A percentile compares a stretch with the other conserved stretches of the same genome.
Evolutionary conservation across 2,797 vertebrate species (phyloP).

Genomic region (Chrysocyon brachyurus): DNA sequence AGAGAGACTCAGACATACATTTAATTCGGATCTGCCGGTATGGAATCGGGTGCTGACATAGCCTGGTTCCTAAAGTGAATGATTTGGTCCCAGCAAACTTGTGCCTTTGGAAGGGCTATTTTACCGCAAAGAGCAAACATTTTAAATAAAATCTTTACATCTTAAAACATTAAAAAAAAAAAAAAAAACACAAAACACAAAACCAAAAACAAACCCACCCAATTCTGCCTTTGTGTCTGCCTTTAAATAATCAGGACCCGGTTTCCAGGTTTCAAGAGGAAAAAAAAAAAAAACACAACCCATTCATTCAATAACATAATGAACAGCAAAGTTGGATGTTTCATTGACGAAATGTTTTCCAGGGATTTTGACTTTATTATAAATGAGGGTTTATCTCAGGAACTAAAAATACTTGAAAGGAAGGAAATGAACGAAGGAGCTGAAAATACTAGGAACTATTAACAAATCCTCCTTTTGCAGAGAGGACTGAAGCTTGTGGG

Average conservation of each 20-base stretch:
- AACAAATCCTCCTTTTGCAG: slow-evolving; percentile 55
- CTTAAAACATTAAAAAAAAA: slow-evolving; percentile 44
- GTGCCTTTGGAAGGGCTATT: neutral
- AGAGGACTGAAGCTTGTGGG: neutral
- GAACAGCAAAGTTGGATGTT: slow-evolving; percentile 84
- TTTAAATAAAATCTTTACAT: slow-evolving; percentile 43
- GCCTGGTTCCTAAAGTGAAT: neutral
- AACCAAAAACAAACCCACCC: neutral
- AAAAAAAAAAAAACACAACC: slow-evolving; percentile 80
- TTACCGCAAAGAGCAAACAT: neutral
- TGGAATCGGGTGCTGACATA: neutral
- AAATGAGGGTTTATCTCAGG: slow-evolving; percentile 85
- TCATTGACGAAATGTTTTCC: slow-evolving; percentile 87
- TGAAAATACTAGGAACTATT: slow-evolving; percentile 86
- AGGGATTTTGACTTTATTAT: slow-evolving; percentile 81
- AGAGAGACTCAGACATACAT: slow-evolving; percentile 68
- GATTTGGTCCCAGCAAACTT: neutral
- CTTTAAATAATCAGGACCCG: slow-evolving; percentile 84
- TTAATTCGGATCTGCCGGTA: slow-evolving; percentile 74
- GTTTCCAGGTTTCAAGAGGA: slow-evolving; percentile 83
- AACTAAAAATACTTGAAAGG: slow-evolving; percentile 89
- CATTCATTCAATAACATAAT: slow-evolving; percentile 88
- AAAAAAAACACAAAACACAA: neutral
- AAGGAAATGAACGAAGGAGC: slow-evolving; percentile 85
- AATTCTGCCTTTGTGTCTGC: slow-evolving; percentile 84